Evolutionary conservation across 2,888 invertebrate genomes (phyloP).

Genomic region (Plebejus melissa): DNA sequence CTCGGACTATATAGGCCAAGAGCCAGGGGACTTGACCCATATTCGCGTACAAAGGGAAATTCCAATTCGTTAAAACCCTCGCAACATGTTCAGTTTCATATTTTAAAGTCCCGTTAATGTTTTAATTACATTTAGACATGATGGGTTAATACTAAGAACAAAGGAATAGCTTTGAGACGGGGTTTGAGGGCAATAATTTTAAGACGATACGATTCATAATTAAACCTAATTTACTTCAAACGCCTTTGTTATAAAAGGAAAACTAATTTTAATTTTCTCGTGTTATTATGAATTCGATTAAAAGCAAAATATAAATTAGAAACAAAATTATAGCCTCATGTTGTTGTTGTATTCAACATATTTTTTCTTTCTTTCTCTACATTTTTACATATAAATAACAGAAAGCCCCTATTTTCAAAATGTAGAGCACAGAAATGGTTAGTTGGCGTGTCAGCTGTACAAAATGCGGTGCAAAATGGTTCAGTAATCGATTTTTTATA

Average conservation of each 20-base stretch:
- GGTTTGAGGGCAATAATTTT: not conserved
- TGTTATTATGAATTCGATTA: not conserved
- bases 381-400: too few relatives aligned
- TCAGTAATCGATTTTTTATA: not conserved
- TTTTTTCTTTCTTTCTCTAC: too few relatives aligned
- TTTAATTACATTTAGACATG: not conserved
- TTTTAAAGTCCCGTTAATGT: not conserved
- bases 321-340: too few relatives aligned
- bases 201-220: not conserved
- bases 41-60: not conserved
- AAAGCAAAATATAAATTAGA: not conserved
- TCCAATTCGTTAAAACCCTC: constrained; percentile 5
- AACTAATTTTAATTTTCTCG: not conserved
- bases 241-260: not conserved
- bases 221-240: too few relatives aligned
- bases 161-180: not conserved
- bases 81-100: not conserved
- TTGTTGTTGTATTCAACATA: too few relatives aligned
- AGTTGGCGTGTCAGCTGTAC: constrained; percentile 9
- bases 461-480: not conserved
- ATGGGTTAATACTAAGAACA: not conserved
- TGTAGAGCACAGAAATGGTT: not conserved
- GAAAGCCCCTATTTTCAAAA: not conserved
- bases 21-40: constrained; percentile 23
- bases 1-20: constrained; percentile 6